Evolutionary conservation across 2,113 vertebrate species (phyloP).

Genomic region (Canis aureus): DNA sequence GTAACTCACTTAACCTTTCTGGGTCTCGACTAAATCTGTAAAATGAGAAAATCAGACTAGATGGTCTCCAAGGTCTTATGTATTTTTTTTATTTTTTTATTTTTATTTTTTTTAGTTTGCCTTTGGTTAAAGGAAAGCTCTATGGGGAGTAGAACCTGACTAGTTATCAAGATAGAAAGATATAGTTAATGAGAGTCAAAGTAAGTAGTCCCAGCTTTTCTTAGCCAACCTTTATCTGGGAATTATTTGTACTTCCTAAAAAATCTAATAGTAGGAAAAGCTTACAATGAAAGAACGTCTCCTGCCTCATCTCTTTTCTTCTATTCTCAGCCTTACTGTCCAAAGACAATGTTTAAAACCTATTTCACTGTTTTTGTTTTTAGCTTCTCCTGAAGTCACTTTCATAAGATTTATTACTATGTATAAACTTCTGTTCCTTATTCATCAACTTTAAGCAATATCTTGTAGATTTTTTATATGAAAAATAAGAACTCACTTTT

Average conservation of each 20-base stretch:
- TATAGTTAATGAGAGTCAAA: background rate
- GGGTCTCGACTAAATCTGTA: background rate
- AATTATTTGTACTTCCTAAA: background rate
- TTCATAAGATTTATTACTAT: constrained; percentile 46
- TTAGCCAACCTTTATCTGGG: background rate
- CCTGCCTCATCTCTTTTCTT: background rate
- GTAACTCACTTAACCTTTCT: background rate
- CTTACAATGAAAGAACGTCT: background rate
- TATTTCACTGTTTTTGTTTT: constrained; percentile 17
- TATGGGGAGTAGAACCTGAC: background rate
- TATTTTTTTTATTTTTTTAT: background rate
- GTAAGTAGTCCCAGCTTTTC: constrained; percentile 3
- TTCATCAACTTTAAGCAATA: constrained; percentile 27
- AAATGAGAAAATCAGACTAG: constrained; percentile 1
- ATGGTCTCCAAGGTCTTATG: background rate
- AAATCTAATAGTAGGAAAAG: background rate
- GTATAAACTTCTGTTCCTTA: constrained; percentile 28
- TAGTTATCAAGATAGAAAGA: background rate
- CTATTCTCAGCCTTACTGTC: background rate
- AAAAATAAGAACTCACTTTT: constrained; percentile 51
- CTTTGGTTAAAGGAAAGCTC: constrained; percentile 42
- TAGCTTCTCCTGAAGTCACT: background rate
- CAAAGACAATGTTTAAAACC: constrained; percentile 25
- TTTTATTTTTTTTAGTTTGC: background rate
- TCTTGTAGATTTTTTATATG: background rate